These are phyloP conservation scores for Manacus vitellinus DNA, from an alignment of 2,113 vertebrate species.

Conservation along the genomic window DNA sequence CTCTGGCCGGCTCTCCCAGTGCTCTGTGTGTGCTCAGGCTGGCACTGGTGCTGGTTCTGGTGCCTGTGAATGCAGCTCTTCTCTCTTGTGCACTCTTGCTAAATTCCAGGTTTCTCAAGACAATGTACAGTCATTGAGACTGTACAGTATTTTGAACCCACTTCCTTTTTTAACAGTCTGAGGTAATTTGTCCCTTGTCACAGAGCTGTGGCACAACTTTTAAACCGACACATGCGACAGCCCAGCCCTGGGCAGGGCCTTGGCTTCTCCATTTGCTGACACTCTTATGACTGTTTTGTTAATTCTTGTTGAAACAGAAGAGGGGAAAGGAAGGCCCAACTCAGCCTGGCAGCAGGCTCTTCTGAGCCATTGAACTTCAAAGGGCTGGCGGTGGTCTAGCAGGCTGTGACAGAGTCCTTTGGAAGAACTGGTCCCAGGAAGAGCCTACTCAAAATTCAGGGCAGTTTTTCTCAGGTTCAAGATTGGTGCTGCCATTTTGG, in stretches of 20 bases:
- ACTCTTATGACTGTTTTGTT: neutral
- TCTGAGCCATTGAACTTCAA: neutral
- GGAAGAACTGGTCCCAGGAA: neutral
- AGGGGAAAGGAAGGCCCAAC: neutral
- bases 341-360: neutral
- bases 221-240: fast-evolving
- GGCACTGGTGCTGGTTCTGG: neutral
- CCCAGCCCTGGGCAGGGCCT: neutral
- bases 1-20: neutral
- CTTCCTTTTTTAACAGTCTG: neutral
- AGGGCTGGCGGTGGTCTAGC: neutral
- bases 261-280: fast-evolving
- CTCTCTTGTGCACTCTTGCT: neutral
- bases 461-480: neutral
- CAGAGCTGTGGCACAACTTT: neutral
- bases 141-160: neutral
- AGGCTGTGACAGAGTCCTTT: neutral
- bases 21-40: fast-evolving
- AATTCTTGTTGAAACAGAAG: neutral
- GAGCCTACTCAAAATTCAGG: neutral
- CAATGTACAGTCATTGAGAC: neutral
- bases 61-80: neutral
- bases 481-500: neutral
- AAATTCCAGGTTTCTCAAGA: neutral
- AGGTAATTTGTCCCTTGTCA: neutral